Percentiles rank a stretch among this genome's conserved stretches.
Conservation (phyloP, 2,113 vertebrate genomes). For the Prolemur simus region DNA sequence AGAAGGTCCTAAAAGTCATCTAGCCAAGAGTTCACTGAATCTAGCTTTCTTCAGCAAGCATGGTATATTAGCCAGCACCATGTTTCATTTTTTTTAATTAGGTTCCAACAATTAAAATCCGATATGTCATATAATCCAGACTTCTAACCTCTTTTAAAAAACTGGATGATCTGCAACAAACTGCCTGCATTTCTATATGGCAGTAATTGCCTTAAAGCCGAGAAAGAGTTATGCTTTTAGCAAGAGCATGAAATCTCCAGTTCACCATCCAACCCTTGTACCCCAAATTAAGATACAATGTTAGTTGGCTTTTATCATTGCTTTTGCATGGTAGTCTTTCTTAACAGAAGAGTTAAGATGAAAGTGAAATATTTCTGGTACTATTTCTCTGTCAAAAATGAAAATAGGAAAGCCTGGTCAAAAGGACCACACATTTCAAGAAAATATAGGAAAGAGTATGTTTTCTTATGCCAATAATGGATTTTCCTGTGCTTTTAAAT, state of each 20-base stretch:
- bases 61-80: not conserved
- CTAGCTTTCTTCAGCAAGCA: not conserved
- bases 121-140: not conserved
- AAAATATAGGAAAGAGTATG: not conserved
- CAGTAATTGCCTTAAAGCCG: not conserved
- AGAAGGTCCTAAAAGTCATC: not conserved
- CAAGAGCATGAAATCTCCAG: not conserved
- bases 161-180: not conserved
- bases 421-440: not conserved
- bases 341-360: not conserved
- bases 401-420: not conserved
- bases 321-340: not conserved
- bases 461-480: not conserved
- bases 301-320: not conserved
- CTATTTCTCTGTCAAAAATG: not conserved
- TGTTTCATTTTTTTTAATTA: not conserved
- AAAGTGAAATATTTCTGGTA: not conserved
- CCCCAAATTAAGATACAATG: no score
- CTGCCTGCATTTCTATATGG: not conserved
- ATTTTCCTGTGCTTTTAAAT: not conserved
- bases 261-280: not conserved
- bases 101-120: not conserved
- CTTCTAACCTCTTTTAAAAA: not conserved
- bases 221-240: not conserved
- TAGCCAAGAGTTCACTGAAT: not conserved